These are phyloP conservation scores for Tenthredo mesomela DNA, from an alignment of 2,888 invertebrate species.

Conservation along the genomic window DNA sequence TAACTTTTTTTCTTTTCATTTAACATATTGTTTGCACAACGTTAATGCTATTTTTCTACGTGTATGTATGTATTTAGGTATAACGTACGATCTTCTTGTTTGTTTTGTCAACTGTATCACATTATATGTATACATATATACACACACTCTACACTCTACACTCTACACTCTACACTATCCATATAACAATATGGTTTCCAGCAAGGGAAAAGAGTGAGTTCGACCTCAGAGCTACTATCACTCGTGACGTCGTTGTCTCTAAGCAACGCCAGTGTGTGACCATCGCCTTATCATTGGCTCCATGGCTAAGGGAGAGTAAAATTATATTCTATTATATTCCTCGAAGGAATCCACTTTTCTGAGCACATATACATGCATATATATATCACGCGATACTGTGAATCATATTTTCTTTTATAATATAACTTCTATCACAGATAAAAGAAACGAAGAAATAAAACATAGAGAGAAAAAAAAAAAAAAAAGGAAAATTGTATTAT, in stretches of 20 bases:
- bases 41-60: neutral
- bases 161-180: neutral
- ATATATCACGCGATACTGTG: neutral
- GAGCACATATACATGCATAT: too few species aligned
- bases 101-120: constrained; percentile 7
- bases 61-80: too few species aligned
- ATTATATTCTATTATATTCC: constrained; percentile 17
- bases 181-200: constrained; percentile 14
- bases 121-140: neutral
- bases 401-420: neutral
- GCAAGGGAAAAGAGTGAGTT: neutral
- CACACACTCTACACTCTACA: neutral
- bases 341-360: neutral
- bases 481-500: neutral
- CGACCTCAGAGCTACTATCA: constrained; percentile 28
- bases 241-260: constrained; percentile 46
- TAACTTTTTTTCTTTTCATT: neutral
- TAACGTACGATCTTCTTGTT: neutral
- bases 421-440: neutral
- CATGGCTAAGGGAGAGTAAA: neutral
- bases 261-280: constrained; percentile 43
- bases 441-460: neutral
- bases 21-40: neutral
- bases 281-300: constrained; percentile 28
- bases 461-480: too few species aligned